phyloP scores from a whole-genome alignment of 1,140 invertebrate species.

The Batillaria attramentaria region DNA sequence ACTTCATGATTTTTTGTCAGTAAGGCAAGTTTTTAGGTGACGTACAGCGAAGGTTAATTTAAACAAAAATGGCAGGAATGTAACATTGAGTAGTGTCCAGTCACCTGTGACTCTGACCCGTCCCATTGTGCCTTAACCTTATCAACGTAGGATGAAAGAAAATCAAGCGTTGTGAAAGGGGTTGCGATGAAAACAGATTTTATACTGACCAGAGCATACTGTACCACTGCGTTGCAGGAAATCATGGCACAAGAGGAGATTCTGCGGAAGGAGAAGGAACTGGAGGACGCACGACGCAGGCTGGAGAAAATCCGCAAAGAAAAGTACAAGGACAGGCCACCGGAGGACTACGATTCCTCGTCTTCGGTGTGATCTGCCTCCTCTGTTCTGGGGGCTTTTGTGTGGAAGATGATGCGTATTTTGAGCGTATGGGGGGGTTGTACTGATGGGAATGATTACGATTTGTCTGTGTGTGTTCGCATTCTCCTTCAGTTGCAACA shows the following conservation, averaged over 20 bases:
- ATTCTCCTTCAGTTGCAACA: neutral
- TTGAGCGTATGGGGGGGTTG: neutral
- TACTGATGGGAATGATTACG: neutral
- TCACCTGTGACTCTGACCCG: too few relatives aligned
- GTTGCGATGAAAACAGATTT: too few relatives aligned
- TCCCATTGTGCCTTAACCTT: too few relatives aligned
- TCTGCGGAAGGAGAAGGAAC: conserved; percentile 91
- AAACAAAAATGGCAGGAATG: too few relatives aligned
- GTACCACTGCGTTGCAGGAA: too few relatives aligned
- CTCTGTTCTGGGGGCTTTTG: neutral
- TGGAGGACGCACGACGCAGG: conserved; percentile 92
- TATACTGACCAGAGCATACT: too few relatives aligned
- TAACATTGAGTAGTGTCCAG: too few relatives aligned
- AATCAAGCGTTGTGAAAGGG: too few relatives aligned
- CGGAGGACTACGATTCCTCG: conserved; percentile 54
- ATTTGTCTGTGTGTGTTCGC: neutral
- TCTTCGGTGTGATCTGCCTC: conserved; percentile 44
- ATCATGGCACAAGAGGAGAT: conserved; percentile 80
- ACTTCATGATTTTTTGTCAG: too few relatives aligned
- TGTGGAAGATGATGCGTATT: neutral
- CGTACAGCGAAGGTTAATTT: too few relatives aligned
- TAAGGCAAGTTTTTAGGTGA: too few relatives aligned
- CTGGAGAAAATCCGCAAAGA: conserved; percentile 77
- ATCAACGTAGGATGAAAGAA: too few relatives aligned
- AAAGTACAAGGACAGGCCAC: conserved; percentile 60